Base-by-base conservation (phyloP, 53 echinoderm and acorn worm genomes). In the Holothuria leucospilota region DNA sequence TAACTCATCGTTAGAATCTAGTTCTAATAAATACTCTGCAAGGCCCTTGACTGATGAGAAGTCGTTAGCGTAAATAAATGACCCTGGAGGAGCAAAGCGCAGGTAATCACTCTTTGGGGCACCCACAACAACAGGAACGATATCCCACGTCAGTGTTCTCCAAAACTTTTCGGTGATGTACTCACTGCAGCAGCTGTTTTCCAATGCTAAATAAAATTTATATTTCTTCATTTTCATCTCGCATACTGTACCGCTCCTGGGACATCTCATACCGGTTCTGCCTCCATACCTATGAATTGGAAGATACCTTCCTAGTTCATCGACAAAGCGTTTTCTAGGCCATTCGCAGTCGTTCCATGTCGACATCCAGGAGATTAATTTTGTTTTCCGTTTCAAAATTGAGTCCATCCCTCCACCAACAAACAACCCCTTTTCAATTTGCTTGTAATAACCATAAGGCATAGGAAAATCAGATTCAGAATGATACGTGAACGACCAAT, bases 81-180 rank as follows among this genome's bases (percentile, higher is more conserved):
- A 91, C 13, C 82, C 66, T 15, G 89, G 92, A 8, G 92, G 92
- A 20, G 89, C 63, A n/a, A 92, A 29, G 15, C 71, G 86, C 16
- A 89, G 86, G 71, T 89, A 89, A 6, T 87, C 86, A 11, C 81
- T 74, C 63, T 73, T 89, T 29, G 87, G 52, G 4, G 87, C 85
- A 25, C 92, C 92, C 25, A 84, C 89, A 12, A 92, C 92, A 18
- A 92, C 82, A 3, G 92, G 92, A 30, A 92, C 92, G 8, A 56
- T 65, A 4, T 84, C 92, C 13, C 46, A 56, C 0, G 25, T 29
- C 0, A 92, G 84, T 15, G 59, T 65, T 29, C 89, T 89, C 92
- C 92, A 92, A 29, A 92, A 86, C 66, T 92, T 92, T 69, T 92
- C 92, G n/a, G n/a, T n/a, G n/a, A n/a, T n/a, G n/a, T n/a, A n/a